A percentile compares a stretch with the other conserved stretches of the same genome.
These are phyloP conservation scores for Guaruba guarouba DNA, from an alignment of 2,113 vertebrate species.

Conservation along the genomic window DNA sequence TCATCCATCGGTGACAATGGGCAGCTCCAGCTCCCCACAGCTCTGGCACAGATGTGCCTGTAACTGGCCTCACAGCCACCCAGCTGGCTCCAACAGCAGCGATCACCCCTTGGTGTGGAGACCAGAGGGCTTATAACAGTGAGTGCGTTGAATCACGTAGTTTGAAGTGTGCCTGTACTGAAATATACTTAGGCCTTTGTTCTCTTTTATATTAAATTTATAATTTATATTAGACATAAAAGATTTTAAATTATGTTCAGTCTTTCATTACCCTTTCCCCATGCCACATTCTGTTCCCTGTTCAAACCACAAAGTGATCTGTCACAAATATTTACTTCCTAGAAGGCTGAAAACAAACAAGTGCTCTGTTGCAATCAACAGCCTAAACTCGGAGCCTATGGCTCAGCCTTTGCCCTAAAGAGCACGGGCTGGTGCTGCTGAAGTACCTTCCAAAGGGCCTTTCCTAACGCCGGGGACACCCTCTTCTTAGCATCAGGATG, in stretches of 20 bases:
- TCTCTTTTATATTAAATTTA: background rate
- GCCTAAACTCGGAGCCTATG: background rate
- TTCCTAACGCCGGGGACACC: background rate
- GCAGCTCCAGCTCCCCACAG: accelerated
- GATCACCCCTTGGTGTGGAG: background rate
- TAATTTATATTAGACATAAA: background rate
- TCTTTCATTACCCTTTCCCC: background rate
- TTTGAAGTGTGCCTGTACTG: background rate
- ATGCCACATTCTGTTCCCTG: background rate
- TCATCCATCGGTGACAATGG: background rate
- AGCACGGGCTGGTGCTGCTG: background rate
- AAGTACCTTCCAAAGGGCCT: background rate
- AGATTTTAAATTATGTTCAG: background rate
- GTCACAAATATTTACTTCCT: background rate
- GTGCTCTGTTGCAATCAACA: background rate
- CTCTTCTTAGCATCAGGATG: background rate
- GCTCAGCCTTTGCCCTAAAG: background rate
- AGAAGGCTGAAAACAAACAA: background rate
- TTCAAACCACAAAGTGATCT: background rate
- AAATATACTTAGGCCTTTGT: background rate
- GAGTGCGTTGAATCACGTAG: background rate
- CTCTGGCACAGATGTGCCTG: background rate
- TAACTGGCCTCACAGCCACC: accelerated
- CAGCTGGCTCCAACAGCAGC: too few relatives aligned
- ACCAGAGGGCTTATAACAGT: background rate